phyloP scores from a whole-genome alignment of 2,797 vertebrate species.

The Columba guinea region DNA sequence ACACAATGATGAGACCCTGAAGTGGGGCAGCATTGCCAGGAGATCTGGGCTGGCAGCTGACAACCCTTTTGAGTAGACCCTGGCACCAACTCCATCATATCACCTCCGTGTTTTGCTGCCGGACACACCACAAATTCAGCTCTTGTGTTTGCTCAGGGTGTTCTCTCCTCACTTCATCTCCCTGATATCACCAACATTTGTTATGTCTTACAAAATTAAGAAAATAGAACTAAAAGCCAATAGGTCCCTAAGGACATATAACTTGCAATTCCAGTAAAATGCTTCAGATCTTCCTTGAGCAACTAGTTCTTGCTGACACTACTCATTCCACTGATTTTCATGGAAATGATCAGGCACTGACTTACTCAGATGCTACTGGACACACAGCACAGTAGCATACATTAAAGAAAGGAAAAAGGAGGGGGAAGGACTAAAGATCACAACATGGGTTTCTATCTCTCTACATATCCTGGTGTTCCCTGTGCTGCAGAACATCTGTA shows the following conservation, averaged over 20 bases:
- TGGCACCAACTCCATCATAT: not conserved
- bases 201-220: not conserved
- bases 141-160: accelerated
- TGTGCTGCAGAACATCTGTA: accelerated
- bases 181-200: not conserved
- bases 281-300: not conserved
- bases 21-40: not conserved
- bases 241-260: not conserved
- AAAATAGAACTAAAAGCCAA: not conserved
- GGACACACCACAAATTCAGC: not conserved
- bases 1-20: not conserved
- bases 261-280: not conserved
- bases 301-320: not conserved
- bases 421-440: not conserved
- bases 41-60: not conserved
- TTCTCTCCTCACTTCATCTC: not conserved
- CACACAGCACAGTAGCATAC: accelerated
- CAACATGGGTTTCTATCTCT: accelerated
- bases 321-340: not conserved
- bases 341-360: not conserved
- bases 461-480: not conserved
- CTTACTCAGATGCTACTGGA: not conserved
- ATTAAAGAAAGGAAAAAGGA: not conserved
- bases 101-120: not conserved
- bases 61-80: not conserved